Evolutionary conservation across 1,140 invertebrate genomes (phyloP), one percentile per base, ranked within the genome.

Genomic region (Drosophila navojoa): DNA sequence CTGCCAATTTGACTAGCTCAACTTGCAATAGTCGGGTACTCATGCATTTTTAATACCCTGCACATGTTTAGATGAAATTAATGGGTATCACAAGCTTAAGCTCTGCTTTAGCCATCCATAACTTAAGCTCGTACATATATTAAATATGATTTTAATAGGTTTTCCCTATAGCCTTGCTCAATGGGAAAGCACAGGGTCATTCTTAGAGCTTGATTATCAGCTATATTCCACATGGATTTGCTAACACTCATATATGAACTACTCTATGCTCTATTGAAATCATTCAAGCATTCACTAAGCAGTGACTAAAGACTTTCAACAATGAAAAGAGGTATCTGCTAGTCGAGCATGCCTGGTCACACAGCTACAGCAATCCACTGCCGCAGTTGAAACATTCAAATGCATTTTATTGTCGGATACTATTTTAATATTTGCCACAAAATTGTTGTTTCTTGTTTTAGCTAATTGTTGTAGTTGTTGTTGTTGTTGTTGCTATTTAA

Each of bases 1-100:
- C 53, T 64, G 63, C 67, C 67, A 75, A 75, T 71, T 74, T 70
- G 59, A 38, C 58, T 49, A 58, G 45, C 71, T 63, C 67, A 58
- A 75, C 67, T 75, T 71, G 67, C 63, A 59, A 75, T 75, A 54
- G 47, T 58, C 42, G 44, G 38, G 42, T 58, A 71, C 69, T 58
- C 45, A 66, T 52, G 53, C 61, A 52, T 58, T 57, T 50, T 32
- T 35, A 13, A 59, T 67, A 67, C 62, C 62, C 62, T 35, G 29
- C 7, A 40, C 4, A 25, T 15, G 16, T n/a, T 7, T 5, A 25
- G 19, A 10, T 16, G 19, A 2, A 32, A 25, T 4, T 11, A 22
- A 11, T 0, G 35, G 53, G 53, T 40, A 22, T 38, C 10, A 22
- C 13, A 7, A 32, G 6, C n/a, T 15, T 44, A 3, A 5, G 42